Evolutionary conservation across 2,888 invertebrate genomes (phyloP), one percentile per base, ranked within the genome.

Genomic region (Myathropa florea): DNA sequence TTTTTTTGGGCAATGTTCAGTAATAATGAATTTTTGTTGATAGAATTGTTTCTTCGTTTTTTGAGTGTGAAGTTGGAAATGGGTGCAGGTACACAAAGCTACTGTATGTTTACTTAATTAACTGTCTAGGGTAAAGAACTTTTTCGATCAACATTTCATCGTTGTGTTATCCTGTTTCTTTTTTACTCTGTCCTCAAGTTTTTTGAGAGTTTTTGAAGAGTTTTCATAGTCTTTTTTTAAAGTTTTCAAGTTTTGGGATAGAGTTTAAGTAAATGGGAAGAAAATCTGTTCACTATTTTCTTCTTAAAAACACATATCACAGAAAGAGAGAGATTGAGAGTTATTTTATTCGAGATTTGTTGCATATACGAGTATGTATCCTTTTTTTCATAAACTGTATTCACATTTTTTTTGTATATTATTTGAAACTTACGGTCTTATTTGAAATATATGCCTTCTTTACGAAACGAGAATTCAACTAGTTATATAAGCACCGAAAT

Each of bases 401-500:
- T 72, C 64, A 75, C 57, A 30, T 59, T 59, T 21, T 23, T 39
- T 76, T 59, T 75, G 1, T 65, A 68, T 55, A 70, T 79, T 71
- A 39, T 71, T 71, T 53, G 21, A 79, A 83, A 86, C 86, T 86
- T 86, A 86, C 86, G 75, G 79, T 86, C 83, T 83, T 86, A 59
- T 57, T 71, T 68, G 78, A 86, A 86, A 86, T 86, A 86, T 86
- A 71, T 86, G 83, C 65, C 86, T 86, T 78, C 86, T 86, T 83
- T 67, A 79, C 83, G 71, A 83, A 86, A 86, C 78, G 68, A n/a
- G n/a, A 79, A 75, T 71, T 86, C 64, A 21, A 82, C 86, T 78
- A 75, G 82, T 86, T 86, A 86, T 86, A 79, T 86, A 86, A 86
- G 86, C 86, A 83, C 83, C 79, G 82, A 46, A 46, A 82, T 83